Percentiles rank a stretch among this genome's conserved stretches.
Conservation (phyloP, 2,888 invertebrate genomes). For the Omphaloscelis lunosa region DNA sequence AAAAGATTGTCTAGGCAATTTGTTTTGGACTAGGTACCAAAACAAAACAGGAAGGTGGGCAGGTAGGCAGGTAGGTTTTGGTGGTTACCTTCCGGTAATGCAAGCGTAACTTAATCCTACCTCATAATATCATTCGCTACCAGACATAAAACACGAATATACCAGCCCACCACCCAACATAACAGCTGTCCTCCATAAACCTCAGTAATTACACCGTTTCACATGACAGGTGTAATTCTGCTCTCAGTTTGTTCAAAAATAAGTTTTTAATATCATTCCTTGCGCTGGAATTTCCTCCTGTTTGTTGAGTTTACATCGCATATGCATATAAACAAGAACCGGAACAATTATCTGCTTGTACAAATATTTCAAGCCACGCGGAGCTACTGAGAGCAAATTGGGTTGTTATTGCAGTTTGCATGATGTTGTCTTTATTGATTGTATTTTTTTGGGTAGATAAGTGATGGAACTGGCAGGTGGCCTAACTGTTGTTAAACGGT, state of each 20-base stretch:
- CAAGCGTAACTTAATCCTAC: not conserved
- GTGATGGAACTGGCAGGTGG: not conserved
- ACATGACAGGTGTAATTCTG: slow-evolving; percentile 31
- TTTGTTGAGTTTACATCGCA: slow-evolving; percentile 22
- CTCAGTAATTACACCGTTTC: slow-evolving; percentile 19
- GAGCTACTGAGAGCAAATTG: slow-evolving; percentile 3
- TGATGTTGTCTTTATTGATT: not conserved
- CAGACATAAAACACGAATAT: not conserved
- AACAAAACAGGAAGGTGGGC: too few relatives aligned
- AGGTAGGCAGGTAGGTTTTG: too few relatives aligned
- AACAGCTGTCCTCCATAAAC: slow-evolving; percentile 31
- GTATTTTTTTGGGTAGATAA: not conserved
- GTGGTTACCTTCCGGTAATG: not conserved
- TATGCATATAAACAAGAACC: slow-evolving; percentile 27
- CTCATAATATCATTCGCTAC: not conserved
- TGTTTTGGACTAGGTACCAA: not conserved
- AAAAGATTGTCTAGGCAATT: not conserved
- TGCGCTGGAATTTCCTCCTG: slow-evolving; percentile 36
- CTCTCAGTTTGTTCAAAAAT: slow-evolving; percentile 28
- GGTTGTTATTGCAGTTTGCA: not conserved
- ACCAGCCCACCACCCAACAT: too few relatives aligned
- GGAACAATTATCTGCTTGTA: slow-evolving; percentile 36
- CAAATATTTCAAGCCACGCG: slow-evolving; percentile 22
- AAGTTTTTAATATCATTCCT: slow-evolving; percentile 41
- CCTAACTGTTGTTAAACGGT: not conserved